Conservation (phyloP, 1,140 invertebrate genomes). For the Cydia amplana region DNA sequence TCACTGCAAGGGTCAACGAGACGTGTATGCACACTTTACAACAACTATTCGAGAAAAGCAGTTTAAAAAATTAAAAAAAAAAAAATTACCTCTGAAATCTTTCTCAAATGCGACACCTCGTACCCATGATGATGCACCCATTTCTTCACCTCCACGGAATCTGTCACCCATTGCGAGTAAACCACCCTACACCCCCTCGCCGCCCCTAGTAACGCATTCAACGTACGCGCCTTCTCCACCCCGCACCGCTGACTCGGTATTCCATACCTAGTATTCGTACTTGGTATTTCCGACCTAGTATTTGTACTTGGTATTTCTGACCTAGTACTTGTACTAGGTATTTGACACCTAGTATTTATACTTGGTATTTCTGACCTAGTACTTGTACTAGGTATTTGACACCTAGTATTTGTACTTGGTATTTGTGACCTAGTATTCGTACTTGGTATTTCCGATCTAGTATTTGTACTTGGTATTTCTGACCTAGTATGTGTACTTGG, state of each 20-base stretch:
- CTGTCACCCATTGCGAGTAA: slow-evolving; percentile 48
- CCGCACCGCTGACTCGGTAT: slow-evolving; percentile 32
- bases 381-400: not conserved
- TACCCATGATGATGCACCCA: slow-evolving; percentile 62
- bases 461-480: not conserved
- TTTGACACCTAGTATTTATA: not conserved
- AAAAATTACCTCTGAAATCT: slow-evolving; percentile 58
- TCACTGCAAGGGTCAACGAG: too few species aligned
- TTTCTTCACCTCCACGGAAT: slow-evolving; percentile 40
- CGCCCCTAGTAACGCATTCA: slow-evolving; percentile 59
- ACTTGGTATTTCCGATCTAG: not conserved
- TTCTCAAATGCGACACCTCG: slow-evolving; percentile 63
- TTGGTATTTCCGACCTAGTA: not conserved
- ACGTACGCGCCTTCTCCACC: slow-evolving; percentile 51
- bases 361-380: slow-evolving; percentile 4
- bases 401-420: not conserved
- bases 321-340: not conserved
- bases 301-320: not conserved
- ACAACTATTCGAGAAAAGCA: too few species aligned
- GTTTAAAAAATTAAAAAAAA: too few species aligned
- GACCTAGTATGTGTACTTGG: not conserved
- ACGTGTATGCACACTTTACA: too few species aligned
- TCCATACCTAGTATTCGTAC: not conserved
- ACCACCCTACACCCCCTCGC: slow-evolving; percentile 60
- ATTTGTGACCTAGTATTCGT: not conserved